These are phyloP conservation scores for Phorcus lineatus DNA, from an alignment of 2,888 invertebrate species.

Conservation along the genomic window DNA sequence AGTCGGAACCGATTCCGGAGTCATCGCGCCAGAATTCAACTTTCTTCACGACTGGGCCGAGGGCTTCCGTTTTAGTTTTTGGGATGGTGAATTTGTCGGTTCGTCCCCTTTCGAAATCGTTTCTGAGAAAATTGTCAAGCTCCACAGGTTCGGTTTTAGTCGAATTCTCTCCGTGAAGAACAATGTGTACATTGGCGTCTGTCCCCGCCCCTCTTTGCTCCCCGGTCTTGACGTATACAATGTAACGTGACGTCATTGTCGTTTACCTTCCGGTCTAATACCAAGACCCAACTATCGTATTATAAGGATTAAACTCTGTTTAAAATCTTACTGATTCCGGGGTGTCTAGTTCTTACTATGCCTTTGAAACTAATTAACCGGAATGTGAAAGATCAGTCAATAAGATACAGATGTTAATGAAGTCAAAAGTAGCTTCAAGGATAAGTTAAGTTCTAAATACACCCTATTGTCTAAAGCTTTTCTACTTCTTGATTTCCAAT, in stretches of 20 bases:
- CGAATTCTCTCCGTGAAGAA: conserved; percentile 72
- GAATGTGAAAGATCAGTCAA: too few species aligned
- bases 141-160: conserved; percentile 65
- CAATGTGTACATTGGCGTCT: conserved; percentile 75
- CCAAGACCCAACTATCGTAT: background rate
- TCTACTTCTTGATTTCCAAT: too few species aligned
- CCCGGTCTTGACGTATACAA: conserved; percentile 75
- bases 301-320: too few species aligned
- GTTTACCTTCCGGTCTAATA: background rate
- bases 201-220: conserved; percentile 75
- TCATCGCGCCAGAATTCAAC: conserved; percentile 75
- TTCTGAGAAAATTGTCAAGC: conserved; percentile 70
- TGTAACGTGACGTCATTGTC: background rate
- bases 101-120: conserved; percentile 73
- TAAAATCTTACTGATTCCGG: too few species aligned
- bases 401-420: too few species aligned
- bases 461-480: too few species aligned
- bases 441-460: too few species aligned
- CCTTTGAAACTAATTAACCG: too few species aligned
- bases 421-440: too few species aligned
- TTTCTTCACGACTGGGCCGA: conserved; percentile 48
- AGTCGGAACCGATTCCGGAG: conserved; percentile 71
- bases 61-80: conserved; percentile 26
- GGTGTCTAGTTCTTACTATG: too few species aligned
- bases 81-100: conserved; percentile 68